Conservation (phyloP, 2,888 invertebrate genomes). For the Drosophila histrio region DNA sequence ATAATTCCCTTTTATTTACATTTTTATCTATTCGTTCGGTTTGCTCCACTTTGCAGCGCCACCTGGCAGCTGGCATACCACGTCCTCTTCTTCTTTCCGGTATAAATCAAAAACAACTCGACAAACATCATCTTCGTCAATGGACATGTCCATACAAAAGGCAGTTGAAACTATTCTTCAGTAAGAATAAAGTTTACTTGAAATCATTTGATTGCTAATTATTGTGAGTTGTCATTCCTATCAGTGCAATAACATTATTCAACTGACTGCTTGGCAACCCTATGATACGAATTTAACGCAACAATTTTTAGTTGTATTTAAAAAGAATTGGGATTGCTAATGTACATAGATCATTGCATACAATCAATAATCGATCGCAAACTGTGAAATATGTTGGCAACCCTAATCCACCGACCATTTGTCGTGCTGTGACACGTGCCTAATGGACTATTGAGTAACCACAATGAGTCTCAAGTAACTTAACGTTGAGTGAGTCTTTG, state of each 20-base stretch:
- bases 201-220: not conserved
- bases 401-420: slow-evolving; percentile 8
- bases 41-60: slow-evolving; percentile 22
- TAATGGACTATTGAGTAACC: slow-evolving; percentile 38
- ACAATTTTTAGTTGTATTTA: not conserved
- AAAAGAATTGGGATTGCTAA: not conserved
- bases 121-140: slow-evolving; percentile 21
- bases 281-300: not conserved
- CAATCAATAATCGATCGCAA: not conserved
- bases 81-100: slow-evolving; percentile 1
- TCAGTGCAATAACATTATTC: not conserved
- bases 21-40: slow-evolving; percentile 4
- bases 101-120: slow-evolving; percentile 17
- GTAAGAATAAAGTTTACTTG: not conserved
- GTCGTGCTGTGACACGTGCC: slow-evolving; percentile 46
- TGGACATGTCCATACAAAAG: slow-evolving; percentile 33
- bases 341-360: not conserved
- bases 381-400: not conserved
- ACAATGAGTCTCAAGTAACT: slow-evolving; percentile 26
- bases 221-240: not conserved
- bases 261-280: not conserved
- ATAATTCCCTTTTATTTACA: slow-evolving; percentile 16
- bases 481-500: slow-evolving; percentile 17
- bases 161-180: slow-evolving; percentile 1
- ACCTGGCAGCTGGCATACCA: slow-evolving; percentile 23